A percentile compares a stretch with the other conserved stretches of the same genome.
phyloP scores from a whole-genome alignment of 2,113 vertebrate species.

The Narcine bancroftii region DNA sequence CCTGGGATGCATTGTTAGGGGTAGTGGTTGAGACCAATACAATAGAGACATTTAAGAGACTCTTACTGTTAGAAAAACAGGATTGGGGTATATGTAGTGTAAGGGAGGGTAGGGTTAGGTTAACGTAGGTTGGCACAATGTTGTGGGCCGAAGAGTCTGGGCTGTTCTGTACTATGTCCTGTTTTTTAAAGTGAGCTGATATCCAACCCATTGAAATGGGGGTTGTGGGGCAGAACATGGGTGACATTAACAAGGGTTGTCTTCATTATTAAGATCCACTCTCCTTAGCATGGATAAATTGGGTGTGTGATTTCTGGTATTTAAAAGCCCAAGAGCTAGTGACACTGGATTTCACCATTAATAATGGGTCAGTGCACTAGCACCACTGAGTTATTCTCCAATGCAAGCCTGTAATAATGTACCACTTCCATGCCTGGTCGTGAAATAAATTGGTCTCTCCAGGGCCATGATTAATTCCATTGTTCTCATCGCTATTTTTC shows the following conservation, averaged over 20 bases:
- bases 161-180: no score
- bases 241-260: background rate
- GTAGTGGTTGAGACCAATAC: no score
- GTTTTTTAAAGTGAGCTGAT: background rate
- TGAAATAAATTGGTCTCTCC: background rate
- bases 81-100: no score
- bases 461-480: slow-evolving; percentile 13
- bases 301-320: background rate
- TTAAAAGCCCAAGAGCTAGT: background rate
- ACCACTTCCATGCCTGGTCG: background rate
- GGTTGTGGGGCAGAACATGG: background rate
- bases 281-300: background rate
- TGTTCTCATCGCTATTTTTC: slow-evolving; percentile 26
- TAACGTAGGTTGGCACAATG: no score
- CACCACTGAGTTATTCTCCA: background rate
- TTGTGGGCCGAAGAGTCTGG: no score
- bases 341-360: background rate
- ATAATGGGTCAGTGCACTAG: background rate
- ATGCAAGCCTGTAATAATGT: background rate
- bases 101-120: no score
- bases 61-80: no score
- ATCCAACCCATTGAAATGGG: background rate
- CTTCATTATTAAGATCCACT: background rate
- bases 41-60: no score
- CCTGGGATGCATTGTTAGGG: no score